Evolutionary conservation across 1,140 invertebrate species (phyloP).

Genomic region (Lanistes nyassanus): DNA sequence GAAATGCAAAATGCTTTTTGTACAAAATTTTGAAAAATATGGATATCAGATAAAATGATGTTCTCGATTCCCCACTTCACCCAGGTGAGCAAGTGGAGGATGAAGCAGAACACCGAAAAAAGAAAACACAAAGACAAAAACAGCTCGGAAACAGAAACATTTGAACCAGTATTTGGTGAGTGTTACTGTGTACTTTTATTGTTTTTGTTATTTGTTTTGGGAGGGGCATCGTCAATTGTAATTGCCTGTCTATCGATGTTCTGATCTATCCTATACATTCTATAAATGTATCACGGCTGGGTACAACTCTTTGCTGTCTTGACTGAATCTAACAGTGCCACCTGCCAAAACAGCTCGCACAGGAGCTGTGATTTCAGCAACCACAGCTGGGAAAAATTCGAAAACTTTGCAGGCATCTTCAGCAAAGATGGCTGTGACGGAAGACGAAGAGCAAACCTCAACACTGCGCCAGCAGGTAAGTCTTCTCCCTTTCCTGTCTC

Average conservation of each 20-base stretch:
- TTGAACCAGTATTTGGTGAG: conserved; percentile 32
- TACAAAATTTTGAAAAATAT: background rate
- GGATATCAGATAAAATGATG: background rate
- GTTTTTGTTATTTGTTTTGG: background rate
- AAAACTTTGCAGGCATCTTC: background rate
- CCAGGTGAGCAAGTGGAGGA: conserved; percentile 1
- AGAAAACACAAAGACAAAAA: background rate
- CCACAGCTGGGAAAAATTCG: background rate
- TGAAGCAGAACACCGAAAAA: conserved; percentile 22
- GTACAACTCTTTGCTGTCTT: background rate
- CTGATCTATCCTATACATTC: background rate
- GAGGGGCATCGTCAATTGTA: too few species aligned
- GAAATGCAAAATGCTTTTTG: background rate
- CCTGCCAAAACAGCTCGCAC: background rate
- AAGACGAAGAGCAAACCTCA: too few species aligned
- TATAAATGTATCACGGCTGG: background rate
- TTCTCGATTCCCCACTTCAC: background rate
- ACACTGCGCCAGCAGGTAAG: too few species aligned
- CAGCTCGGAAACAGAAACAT: conserved; percentile 19
- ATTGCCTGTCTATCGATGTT: too few species aligned
- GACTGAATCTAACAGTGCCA: background rate
- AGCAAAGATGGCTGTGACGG: too few species aligned
- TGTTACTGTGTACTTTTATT: background rate
- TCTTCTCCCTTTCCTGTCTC: too few species aligned
- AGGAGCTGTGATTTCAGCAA: background rate